phyloP scores from a whole-genome alignment of 1,140 invertebrate genomes.

The Onthophagus taurus region DNA sequence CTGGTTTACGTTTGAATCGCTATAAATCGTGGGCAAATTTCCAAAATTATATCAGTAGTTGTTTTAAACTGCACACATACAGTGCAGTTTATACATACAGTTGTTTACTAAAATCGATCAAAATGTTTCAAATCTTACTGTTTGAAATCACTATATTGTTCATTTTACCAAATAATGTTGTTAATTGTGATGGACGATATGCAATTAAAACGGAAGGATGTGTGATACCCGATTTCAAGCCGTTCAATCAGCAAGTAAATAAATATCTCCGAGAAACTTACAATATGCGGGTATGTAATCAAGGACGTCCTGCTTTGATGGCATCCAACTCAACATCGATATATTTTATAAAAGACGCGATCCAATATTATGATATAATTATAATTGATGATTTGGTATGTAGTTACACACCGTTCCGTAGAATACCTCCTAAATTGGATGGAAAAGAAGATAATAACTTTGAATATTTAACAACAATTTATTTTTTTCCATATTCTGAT shows the following conservation, averaged over 20 bases:
- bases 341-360: slow-evolving; percentile 39
- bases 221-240: slow-evolving; percentile 65
- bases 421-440: slow-evolving; percentile 40
- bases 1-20: too few species aligned
- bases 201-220: slow-evolving; percentile 65
- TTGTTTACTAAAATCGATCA: too few species aligned
- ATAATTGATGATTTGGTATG: slow-evolving; percentile 42
- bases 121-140: too few species aligned
- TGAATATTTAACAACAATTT: slow-evolving; percentile 37
- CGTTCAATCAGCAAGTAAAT: slow-evolving; percentile 51
- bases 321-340: slow-evolving; percentile 54
- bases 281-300: slow-evolving; percentile 40
- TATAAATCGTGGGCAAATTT: too few species aligned
- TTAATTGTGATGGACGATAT: too few species aligned
- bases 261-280: slow-evolving; percentile 35
- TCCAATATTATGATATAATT: slow-evolving; percentile 43
- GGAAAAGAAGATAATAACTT: slow-evolving; percentile 37
- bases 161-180: too few species aligned
- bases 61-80: too few species aligned
- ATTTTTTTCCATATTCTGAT: slow-evolving; percentile 38
- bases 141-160: too few species aligned
- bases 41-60: too few species aligned
- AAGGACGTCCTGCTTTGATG: slow-evolving; percentile 45
- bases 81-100: too few species aligned
- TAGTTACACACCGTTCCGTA: slow-evolving; percentile 52